Conservation (phyloP, 1,140 invertebrate species). For the Conus ventricosus region DNA sequence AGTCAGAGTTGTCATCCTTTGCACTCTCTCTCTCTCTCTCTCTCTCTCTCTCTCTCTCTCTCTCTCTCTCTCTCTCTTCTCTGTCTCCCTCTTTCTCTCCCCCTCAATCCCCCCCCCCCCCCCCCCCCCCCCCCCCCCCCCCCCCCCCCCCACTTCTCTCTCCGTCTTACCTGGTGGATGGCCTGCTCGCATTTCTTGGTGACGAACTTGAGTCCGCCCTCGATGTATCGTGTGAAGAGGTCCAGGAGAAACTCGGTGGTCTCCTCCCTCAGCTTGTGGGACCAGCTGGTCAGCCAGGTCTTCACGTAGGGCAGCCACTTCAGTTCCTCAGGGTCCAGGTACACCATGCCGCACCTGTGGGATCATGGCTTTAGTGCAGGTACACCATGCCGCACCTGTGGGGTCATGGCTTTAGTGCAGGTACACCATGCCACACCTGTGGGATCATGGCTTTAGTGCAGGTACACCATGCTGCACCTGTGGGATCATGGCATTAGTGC, state of each 20-base stretch:
- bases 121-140: background rate
- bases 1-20: too few relatives aligned
- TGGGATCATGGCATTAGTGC: background rate
- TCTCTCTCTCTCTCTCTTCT: constrained; percentile 17
- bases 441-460: background rate
- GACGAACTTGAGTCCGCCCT: constrained; percentile 81
- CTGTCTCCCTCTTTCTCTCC: background rate
- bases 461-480: background rate
- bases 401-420: background rate
- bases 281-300: constrained; percentile 69
- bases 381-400: constrained; percentile 23
- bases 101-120: background rate
- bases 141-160: background rate
- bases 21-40: background rate
- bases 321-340: constrained; percentile 73
- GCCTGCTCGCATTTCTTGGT: constrained; percentile 80
- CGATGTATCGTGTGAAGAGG: constrained; percentile 81
- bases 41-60: background rate
- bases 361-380: background rate
- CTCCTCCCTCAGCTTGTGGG: constrained; percentile 61
- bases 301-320: constrained; percentile 74
- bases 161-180: constrained; percentile 79
- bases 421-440: constrained; percentile 22
- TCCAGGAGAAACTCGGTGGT: constrained; percentile 76
- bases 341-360: constrained; percentile 76